phyloP scores from a whole-genome alignment of 2,113 vertebrate genomes.

The Festucalex cinctus region DNA sequence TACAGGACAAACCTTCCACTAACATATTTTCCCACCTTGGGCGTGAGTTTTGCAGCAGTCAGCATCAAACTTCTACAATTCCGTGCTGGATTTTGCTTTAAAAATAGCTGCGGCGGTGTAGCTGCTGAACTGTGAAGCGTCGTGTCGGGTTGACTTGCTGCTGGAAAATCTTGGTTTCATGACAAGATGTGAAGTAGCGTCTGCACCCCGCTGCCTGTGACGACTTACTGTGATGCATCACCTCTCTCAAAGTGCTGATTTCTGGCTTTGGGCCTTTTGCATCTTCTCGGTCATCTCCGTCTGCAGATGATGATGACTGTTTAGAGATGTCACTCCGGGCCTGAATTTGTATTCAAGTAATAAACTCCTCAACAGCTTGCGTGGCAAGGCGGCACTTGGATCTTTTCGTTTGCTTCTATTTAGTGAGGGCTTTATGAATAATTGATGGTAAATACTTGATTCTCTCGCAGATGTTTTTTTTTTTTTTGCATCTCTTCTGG shows the following conservation, averaged over 20 bases:
- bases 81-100: conserved; percentile 7
- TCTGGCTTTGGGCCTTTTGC: conserved; percentile 12
- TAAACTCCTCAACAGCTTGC: conserved; percentile 29
- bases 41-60: conserved; percentile 22
- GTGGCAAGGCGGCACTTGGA: conserved; percentile 31
- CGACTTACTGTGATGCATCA: conserved; percentile 2
- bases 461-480: conserved; percentile 37
- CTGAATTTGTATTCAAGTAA: conserved; percentile 50
- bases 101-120: conserved; percentile 19
- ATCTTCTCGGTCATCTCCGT: conserved; percentile 21
- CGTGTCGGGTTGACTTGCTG: conserved; percentile 19
- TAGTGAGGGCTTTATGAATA: conserved; percentile 49
- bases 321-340: conserved; percentile 18
- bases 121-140: conserved; percentile 30
- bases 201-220: conserved; percentile 4
- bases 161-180: conserved; percentile 18
- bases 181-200: conserved; percentile 31
- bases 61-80: conserved; percentile 27
- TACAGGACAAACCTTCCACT: neutral
- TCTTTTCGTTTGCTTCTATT: conserved; percentile 52
- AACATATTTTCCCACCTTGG: conserved; percentile 18
- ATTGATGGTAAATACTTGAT: conserved; percentile 61
- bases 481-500: conserved; percentile 39
- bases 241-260: conserved; percentile 23
- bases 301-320: conserved; percentile 22